Conservation (phyloP, 1,140 invertebrate species). For the Anagrus nilaparvatae region DNA sequence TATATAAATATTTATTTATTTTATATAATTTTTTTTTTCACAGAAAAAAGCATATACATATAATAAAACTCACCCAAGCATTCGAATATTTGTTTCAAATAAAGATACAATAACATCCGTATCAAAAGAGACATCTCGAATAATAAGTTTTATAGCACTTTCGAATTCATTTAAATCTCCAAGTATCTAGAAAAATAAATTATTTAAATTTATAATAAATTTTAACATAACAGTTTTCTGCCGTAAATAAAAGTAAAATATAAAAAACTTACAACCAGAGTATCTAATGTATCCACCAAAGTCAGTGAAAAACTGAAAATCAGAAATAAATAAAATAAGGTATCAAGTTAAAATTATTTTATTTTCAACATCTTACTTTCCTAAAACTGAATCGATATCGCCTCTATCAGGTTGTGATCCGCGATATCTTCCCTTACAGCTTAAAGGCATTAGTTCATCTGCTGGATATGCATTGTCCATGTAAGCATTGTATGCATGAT, state of each 20-base stretch:
- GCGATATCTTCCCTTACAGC: conserved; percentile 84
- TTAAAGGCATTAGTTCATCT: conserved; percentile 96
- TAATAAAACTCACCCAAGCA: conserved; percentile 71
- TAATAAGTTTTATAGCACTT: conserved; percentile 75
- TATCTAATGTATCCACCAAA: conserved; percentile 89
- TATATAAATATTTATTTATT: neutral
- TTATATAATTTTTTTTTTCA: conserved; percentile 8
- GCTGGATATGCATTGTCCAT: conserved; percentile 97
- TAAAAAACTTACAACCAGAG: conserved; percentile 68
- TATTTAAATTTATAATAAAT: neutral
- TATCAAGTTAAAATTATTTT: conserved; percentile 3
- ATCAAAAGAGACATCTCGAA: conserved; percentile 82
- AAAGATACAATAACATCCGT: conserved; percentile 93
- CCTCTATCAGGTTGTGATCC: conserved; percentile 79
- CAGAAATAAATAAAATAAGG: conserved; percentile 14
- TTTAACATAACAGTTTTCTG: neutral
- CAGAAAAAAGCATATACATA: conserved; percentile 10
- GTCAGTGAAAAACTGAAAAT: conserved; percentile 90
- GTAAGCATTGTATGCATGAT: conserved; percentile 93
- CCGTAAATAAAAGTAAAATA: too few species aligned
- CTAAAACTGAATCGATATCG: conserved; percentile 90
- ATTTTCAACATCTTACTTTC: conserved; percentile 69
- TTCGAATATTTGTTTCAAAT: conserved; percentile 96
- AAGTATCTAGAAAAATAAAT: conserved; percentile 49
- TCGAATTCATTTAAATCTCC: conserved; percentile 93